Conservation (phyloP, 2,888 invertebrate genomes). For the Hermaeophaga mercurialis region DNA sequence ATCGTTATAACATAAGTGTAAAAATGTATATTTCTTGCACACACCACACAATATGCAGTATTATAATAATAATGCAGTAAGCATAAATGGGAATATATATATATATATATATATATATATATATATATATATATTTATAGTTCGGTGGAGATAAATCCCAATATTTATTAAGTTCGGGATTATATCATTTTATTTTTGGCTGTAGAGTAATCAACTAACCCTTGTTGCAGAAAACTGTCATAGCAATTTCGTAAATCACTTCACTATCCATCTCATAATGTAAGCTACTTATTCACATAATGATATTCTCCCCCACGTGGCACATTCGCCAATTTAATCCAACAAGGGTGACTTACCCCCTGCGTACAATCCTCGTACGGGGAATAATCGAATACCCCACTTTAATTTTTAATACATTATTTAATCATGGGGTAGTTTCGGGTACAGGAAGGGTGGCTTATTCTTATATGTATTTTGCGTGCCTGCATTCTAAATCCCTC, state of each 20-base stretch:
- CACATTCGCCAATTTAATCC: conserved; percentile 2
- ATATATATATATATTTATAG: no score
- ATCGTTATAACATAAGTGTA: no score
- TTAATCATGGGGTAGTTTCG: conserved; percentile 32
- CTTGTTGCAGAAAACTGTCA: background rate
- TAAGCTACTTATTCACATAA: conserved; percentile 26
- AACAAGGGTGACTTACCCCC: conserved; percentile 2
- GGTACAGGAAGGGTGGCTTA: conserved; percentile 17
- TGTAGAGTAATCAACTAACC: no score
- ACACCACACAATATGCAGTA: no score
- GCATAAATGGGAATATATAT: no score
- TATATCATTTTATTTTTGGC: no score
- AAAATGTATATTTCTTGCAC: no score
- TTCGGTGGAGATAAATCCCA: no score
- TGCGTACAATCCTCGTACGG: conserved; percentile 12
- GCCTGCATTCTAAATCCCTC: conserved; percentile 18
- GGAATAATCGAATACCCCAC: conserved; percentile 29
- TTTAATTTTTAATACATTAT: conserved; percentile 34
- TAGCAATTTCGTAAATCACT: conserved; percentile 1
- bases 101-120: no score
- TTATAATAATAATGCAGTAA: no score
- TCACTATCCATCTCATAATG: background rate
- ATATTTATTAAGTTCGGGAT: no score
- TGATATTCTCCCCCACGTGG: conserved; percentile 18
- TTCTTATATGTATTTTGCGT: conserved; percentile 17